Evolutionary conservation across 2,888 invertebrate genomes (phyloP).

Genomic region (Odontocerum albicorne): DNA sequence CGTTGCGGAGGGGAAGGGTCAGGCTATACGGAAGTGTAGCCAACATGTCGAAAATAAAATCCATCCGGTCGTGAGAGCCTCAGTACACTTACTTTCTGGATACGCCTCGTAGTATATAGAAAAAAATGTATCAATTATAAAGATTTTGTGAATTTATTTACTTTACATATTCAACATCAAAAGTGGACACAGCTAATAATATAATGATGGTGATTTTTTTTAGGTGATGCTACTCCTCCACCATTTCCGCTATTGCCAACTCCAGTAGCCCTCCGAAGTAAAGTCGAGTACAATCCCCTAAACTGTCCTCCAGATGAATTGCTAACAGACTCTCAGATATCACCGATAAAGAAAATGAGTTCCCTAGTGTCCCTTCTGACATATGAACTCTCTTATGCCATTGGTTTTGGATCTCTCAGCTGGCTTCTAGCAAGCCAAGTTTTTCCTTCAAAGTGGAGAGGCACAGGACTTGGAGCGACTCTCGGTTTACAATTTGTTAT

Average conservation of each 20-base stretch:
- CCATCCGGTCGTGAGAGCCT: no score
- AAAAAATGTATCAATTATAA: no score
- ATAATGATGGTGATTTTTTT: no score
- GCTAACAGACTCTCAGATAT: background rate
- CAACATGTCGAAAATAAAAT: no score
- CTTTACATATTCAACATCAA: no score
- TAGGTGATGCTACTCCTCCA: conserved; percentile 9
- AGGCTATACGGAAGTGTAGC: no score
- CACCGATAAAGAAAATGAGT: background rate
- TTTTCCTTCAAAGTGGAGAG: conserved; percentile 16
- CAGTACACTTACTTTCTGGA: no score
- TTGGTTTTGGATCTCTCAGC: conserved; percentile 14
- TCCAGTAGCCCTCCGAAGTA: conserved; percentile 2
- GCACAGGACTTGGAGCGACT: conserved; percentile 5
- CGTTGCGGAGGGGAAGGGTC: no score
- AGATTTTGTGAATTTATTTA: no score
- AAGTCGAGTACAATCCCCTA: background rate
- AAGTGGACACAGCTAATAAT: no score
- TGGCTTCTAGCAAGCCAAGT: conserved; percentile 12
- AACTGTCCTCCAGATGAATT: conserved; percentile 7
- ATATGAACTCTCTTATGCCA: conserved; percentile 10
- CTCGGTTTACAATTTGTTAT: conserved; percentile 9
- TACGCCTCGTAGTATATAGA: no score
- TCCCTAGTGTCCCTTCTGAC: conserved; percentile 4
- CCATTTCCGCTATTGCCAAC: conserved; percentile 16